These are phyloP conservation scores for Leptura quadrifasciata DNA, from an alignment of 2,888 invertebrate genomes.

Conservation along the genomic window DNA sequence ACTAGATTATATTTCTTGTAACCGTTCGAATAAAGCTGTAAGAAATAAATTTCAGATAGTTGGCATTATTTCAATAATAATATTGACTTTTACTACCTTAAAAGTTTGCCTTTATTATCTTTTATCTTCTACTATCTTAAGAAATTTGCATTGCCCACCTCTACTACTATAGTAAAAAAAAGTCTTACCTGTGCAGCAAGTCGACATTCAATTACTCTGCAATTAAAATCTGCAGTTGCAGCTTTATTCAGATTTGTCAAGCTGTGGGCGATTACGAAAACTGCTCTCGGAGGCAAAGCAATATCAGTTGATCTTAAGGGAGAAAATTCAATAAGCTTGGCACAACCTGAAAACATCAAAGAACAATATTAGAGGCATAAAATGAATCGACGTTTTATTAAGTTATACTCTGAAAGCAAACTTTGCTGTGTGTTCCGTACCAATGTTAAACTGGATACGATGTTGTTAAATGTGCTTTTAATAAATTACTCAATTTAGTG, in stretches of 20 bases:
- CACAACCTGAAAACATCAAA: conserved; percentile 77
- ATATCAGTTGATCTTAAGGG: conserved; percentile 88
- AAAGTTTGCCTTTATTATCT: too few species aligned
- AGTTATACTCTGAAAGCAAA: background rate
- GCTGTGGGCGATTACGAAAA: conserved; percentile 96
- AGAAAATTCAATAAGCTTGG: conserved; percentile 95
- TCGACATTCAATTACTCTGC: conserved; percentile 95
- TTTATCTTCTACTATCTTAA: too few species aligned
- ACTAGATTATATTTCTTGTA: too few species aligned
- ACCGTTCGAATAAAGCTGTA: too few species aligned
- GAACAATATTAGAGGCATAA: background rate
- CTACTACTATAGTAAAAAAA: too few species aligned
- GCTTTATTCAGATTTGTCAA: conserved; percentile 94
- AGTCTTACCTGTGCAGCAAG: conserved; percentile 89
- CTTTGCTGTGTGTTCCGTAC: background rate
- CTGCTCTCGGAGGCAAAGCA: conserved; percentile 86
- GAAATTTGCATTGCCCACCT: too few species aligned
- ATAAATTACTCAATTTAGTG: background rate
- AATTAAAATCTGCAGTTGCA: conserved; percentile 92
- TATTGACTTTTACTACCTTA: too few species aligned
- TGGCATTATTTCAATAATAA: too few species aligned
- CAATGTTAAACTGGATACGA: background rate
- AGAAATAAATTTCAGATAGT: too few species aligned
- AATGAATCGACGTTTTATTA: background rate
- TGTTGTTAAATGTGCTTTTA: background rate